Evolutionary conservation across 2,888 invertebrate species (phyloP).

Genomic region (Netelia melanura): DNA sequence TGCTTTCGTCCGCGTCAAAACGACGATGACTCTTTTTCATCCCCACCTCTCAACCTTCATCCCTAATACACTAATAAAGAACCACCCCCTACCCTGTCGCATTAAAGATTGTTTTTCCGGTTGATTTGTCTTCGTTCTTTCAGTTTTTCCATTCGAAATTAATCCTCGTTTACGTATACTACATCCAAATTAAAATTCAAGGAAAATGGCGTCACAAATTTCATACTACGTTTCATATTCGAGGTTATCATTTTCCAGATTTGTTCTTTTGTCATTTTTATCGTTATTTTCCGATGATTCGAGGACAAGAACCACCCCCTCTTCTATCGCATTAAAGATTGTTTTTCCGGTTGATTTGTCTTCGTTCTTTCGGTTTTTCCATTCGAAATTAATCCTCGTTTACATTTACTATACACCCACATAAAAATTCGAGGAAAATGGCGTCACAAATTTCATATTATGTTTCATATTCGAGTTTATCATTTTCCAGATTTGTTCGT

Average conservation of each 20-base stretch:
- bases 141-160: too few species aligned
- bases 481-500: background rate
- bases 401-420: too few species aligned
- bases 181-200: too few species aligned
- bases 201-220: too few species aligned
- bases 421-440: too few species aligned
- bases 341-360: background rate
- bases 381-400: too few species aligned
- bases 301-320: background rate
- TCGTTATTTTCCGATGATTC: background rate
- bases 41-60: background rate
- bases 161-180: too few species aligned
- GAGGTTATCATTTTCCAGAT: background rate
- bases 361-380: too few species aligned
- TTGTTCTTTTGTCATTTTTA: background rate
- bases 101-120: background rate
- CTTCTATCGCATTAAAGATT: background rate
- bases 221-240: too few species aligned
- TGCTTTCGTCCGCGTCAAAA: slow-evolving; percentile 67
- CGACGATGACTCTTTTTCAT: slow-evolving; percentile 27
- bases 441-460: too few species aligned
- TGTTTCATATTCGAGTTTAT: background rate
- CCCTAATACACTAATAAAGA: slow-evolving; percentile 43
- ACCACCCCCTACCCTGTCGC: background rate
- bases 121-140: too few species aligned